Conservation (phyloP, 2,797 vertebrate genomes). For the Eulemur rubriventer region DNA sequence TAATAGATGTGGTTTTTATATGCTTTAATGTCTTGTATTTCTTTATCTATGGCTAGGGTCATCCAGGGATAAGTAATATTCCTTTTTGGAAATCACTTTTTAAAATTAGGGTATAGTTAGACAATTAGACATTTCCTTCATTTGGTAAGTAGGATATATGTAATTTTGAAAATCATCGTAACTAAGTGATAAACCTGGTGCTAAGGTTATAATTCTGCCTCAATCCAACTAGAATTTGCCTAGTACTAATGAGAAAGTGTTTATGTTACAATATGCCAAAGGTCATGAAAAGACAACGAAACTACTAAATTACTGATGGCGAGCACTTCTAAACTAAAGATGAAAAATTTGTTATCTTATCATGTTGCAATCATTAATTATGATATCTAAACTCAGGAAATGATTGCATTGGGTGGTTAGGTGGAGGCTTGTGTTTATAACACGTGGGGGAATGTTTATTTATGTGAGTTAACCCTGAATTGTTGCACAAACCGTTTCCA, state of each 20-base stretch:
- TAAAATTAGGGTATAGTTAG: neutral
- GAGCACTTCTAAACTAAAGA: neutral
- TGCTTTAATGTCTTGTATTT: neutral
- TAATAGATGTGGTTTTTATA: neutral
- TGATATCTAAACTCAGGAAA: neutral
- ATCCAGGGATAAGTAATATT: neutral
- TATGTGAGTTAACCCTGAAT: neutral
- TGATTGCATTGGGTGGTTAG: neutral
- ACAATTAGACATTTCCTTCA: slow-evolving; percentile 10
- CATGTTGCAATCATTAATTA: neutral
- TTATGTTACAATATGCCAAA: neutral
- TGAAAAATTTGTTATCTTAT: neutral
- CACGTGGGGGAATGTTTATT: neutral
- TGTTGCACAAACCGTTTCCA: neutral
- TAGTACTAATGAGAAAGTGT: neutral
- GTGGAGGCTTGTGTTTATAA: neutral
- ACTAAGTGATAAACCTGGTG: neutral
- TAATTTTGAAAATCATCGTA: slow-evolving; percentile 17
- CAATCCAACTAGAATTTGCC: neutral
- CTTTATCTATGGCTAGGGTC: neutral
- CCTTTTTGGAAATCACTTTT: neutral
- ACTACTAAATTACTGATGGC: neutral
- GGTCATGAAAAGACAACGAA: neutral
- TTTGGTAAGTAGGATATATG: neutral
- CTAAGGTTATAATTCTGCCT: neutral